Conservation (phyloP, 1,140 invertebrate species). For the Ctenoplectra terminalis region DNA sequence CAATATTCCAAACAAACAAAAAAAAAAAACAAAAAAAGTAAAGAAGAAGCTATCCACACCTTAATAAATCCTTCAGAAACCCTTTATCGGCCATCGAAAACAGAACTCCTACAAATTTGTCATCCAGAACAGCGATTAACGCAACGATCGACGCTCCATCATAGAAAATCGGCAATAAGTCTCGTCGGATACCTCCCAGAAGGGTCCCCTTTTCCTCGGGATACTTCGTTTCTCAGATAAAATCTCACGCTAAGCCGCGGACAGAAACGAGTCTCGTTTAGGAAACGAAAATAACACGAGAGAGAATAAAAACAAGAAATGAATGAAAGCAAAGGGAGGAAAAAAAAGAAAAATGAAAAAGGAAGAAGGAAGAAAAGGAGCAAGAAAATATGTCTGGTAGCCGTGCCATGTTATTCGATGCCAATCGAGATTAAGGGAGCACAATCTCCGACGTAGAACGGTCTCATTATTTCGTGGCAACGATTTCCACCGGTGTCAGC, state of each 20-base stretch:
- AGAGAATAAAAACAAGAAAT: no score
- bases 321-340: not conserved
- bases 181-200: constrained; percentile 30
- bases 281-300: constrained; percentile 9
- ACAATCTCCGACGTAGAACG: constrained; percentile 55
- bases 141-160: not conserved
- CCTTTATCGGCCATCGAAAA: not conserved
- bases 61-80: no score
- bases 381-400: constrained; percentile 48
- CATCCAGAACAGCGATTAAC: not conserved
- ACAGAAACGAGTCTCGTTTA: constrained; percentile 35
- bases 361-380: not conserved
- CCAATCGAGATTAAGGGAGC: constrained; percentile 64
- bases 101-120: not conserved
- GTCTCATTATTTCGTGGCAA: constrained; percentile 65
- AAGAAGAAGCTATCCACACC: no score
- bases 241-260: constrained; percentile 37
- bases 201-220: constrained; percentile 4
- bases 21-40: no score
- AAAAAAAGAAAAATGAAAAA: not conserved
- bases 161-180: not conserved
- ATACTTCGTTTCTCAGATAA: constrained; percentile 36
- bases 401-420: constrained; percentile 60
- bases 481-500: constrained; percentile 41
- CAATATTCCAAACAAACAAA: no score